Base-by-base conservation (phyloP, 1,140 invertebrate genomes). In the Lepidurus couesii region DNA sequence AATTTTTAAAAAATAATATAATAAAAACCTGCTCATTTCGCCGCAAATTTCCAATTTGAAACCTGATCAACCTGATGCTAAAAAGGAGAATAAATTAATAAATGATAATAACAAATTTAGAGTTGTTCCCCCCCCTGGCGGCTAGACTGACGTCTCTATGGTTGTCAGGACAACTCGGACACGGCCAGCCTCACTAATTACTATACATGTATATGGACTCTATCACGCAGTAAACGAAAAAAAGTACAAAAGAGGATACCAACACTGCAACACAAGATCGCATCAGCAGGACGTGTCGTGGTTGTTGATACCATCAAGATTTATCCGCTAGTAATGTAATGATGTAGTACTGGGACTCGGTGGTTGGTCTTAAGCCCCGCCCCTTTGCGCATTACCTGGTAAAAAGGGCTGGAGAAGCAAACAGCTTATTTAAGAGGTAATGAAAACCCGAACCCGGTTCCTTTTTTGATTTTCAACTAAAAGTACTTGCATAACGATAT, bases 291-390 rank as follows among this genome's bases (percentile, higher is more conserved):
- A 65, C 53, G 53, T 65, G 53, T 65, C 53, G 21, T 65, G 53
- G 53, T 65, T 65, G 53, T 65, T 65, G 53, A 65, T 65, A 65
- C 53, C 53, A 65, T 65, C 53, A 65, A 21, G 53, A 65, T 65
- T 65, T 34, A n/a, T 7, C 53, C 6, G 21, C 0, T 21, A 65
- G 53, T 65, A 65, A 65, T 65, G 53, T 21, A 65, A 65, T 65
- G 21, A 65, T 65, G 21, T 21, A 7, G 53, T 65, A 65, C 53
- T 21, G 53, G 53, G 53, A 65, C 53, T 65, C 21, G 53, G 53
- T 13, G 53, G 5, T 65, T 1, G 53, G 5, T 65, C 8, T 65
- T 21, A 65, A 65, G 1, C 8, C 13, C 13, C 53, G 16, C 53
- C 53, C 13, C 9, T 65, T 13, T 65, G 16, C 16, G 53, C 7